Conservation (phyloP, 2,113 vertebrate genomes). For the Penelope pileata region DNA sequence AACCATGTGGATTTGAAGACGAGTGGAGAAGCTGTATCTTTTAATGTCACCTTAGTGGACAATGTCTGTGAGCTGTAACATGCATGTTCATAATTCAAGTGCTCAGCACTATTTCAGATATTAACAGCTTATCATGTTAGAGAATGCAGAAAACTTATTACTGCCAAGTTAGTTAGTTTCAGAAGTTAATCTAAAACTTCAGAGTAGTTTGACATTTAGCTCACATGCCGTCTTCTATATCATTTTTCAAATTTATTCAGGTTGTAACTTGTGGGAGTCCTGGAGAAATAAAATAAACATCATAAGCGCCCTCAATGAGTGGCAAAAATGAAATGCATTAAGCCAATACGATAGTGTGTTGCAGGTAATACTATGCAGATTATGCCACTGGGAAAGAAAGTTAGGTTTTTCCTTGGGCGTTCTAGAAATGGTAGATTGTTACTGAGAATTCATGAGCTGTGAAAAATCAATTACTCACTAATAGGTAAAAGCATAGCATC, state of each 20-base stretch:
- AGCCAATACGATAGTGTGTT: background rate
- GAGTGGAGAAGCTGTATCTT: background rate
- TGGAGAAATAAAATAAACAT: background rate
- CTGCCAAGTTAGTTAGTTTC: constrained; percentile 24
- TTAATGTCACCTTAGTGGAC: background rate
- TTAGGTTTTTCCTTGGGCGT: background rate
- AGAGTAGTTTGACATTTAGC: background rate
- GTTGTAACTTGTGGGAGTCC: background rate
- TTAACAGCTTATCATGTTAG: background rate
- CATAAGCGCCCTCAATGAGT: background rate
- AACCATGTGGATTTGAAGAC: background rate
- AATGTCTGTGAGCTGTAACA: background rate
- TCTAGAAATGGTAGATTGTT: background rate
- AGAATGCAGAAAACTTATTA: background rate
- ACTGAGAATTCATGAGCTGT: background rate
- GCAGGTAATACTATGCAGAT: background rate
- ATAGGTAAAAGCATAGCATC: background rate
- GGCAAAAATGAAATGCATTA: background rate
- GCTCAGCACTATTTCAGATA: background rate
- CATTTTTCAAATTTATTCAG: background rate
- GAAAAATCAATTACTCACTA: background rate
- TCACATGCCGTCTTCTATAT: background rate
- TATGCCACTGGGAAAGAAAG: background rate
- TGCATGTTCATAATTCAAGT: background rate
- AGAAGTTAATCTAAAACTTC: background rate